Base-by-base conservation (phyloP, 2,113 vertebrate genomes). In the Cricetomys ansorgei region DNA sequence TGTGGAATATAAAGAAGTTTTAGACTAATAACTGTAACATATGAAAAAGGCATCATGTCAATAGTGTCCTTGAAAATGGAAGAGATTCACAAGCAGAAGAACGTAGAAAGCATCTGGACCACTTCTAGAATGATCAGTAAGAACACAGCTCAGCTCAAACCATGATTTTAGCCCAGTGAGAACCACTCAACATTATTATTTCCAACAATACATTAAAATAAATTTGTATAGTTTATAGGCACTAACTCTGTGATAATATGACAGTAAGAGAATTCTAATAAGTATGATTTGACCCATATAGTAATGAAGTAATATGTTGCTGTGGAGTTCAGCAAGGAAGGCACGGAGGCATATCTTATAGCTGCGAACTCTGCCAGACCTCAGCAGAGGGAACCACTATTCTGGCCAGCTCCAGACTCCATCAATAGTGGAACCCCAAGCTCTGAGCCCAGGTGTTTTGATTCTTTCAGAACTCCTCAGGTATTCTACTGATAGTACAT, bases 131-230 rank as follows among this genome's bases (percentile, higher is more conserved):
- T 0, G 7, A 19, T 1, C 11, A 40, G 3, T 50, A 43, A 5
- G 27, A 75, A 27, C 0, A 9, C 31, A 77, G 11, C 0, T 15
- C 3, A 15, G 21, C 7, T 5, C 3, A 72, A 1, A 43, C 4
- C 25, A 73, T 88, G 34, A 25, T 57, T 81, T 92, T 43, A 70
- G 3, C 17, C 27, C 11, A 11, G 29, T 23, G 21, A 75, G 17
- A 73, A 19, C 5, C 55, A 65, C n/a, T 70, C 5, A 12, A 34
- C 15, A 57, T 4, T 69, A 10, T 27, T 29, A 95, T 8, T 6
- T 67, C 31, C 37, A 2, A 13, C 57, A 25, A 27, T 43, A 29
- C 0, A 31, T 73, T 34, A 4, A 11, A 45, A 53, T 40, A 13
- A 8, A 69, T 37, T 3, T 21, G 29, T 62, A 23, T 25, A 45